Evolutionary conservation across 2,888 invertebrate genomes (phyloP).

Genomic region (Hydrotaea cyrtoneurina): DNA sequence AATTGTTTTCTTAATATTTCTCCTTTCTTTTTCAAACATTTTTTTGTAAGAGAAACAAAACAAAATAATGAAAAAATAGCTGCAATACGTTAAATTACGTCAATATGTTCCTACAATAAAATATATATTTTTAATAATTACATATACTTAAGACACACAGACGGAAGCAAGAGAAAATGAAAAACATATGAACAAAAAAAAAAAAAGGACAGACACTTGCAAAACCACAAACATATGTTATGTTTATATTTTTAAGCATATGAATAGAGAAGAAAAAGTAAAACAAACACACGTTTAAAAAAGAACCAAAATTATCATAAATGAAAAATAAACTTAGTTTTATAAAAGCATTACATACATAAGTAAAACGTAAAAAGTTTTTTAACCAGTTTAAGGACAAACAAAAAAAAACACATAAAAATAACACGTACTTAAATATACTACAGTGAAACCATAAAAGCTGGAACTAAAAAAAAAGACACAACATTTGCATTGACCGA

Average conservation of each 20-base stretch:
- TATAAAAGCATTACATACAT: slow-evolving; percentile 58
- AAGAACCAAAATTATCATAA: slow-evolving; percentile 67
- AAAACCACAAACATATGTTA: slow-evolving; percentile 60
- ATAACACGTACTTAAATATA: slow-evolving; percentile 26
- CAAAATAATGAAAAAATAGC: slow-evolving; percentile 77
- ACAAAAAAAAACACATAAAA: slow-evolving; percentile 33
- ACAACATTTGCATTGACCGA: slow-evolving; percentile 19
- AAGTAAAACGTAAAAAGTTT: slow-evolving; percentile 40
- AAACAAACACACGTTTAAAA: slow-evolving; percentile 68
- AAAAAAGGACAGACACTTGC: slow-evolving; percentile 49
- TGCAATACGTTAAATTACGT: slow-evolving; percentile 81
- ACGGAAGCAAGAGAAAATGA: too few relatives aligned
- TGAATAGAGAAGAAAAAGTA: slow-evolving; percentile 51
- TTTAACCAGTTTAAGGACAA: slow-evolving; percentile 33
- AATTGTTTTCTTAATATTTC: slow-evolving; percentile 39
- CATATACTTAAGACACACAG: slow-evolving; percentile 59
- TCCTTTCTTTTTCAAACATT: not conserved
- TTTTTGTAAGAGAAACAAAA: slow-evolving; percentile 64
- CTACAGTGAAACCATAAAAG: slow-evolving; percentile 39
- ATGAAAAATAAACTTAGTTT: slow-evolving; percentile 54
- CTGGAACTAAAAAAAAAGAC: slow-evolving; percentile 27
- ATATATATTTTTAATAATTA: slow-evolving; percentile 69
- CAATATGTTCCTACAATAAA: slow-evolving; percentile 81
- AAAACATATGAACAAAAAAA: slow-evolving; percentile 41
- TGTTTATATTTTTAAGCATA: slow-evolving; percentile 58